Conservation (phyloP, 2,113 vertebrate species). For the Pomatorhinus ruficollis region DNA sequence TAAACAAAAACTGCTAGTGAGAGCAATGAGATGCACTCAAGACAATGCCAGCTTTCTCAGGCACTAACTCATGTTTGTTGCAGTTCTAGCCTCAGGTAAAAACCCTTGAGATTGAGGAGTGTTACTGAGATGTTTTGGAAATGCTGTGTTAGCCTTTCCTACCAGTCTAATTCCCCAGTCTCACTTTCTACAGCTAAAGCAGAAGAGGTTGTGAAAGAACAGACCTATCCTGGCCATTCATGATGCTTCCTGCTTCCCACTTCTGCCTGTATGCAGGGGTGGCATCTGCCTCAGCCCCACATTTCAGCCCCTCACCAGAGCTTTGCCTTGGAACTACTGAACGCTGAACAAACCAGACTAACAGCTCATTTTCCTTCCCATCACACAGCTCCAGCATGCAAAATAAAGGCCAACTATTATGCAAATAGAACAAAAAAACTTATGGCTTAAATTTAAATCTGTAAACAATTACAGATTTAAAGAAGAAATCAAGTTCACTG, state of each 20-base stretch:
- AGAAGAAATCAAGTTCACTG: background rate
- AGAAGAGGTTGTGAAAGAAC: background rate
- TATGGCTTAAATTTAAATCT: background rate
- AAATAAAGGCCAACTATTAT: background rate
- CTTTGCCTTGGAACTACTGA: background rate
- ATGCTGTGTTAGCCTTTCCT: background rate
- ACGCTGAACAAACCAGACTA: background rate
- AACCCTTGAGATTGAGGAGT: background rate
- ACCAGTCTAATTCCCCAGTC: background rate
- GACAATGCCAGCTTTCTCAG: background rate
- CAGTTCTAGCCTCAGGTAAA: background rate
- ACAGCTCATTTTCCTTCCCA: background rate
- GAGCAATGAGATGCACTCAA: background rate
- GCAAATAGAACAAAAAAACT: background rate
- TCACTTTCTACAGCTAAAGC: background rate
- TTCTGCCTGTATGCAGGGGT: background rate
- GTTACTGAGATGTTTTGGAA: background rate
- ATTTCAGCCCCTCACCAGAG: background rate
- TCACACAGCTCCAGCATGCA: rapidly evolving
- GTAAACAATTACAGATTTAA: background rate
- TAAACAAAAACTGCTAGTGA: background rate
- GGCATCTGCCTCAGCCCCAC: background rate
- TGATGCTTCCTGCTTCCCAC: background rate
- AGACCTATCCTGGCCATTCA: background rate
- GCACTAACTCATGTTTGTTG: background rate